phyloP scores from a whole-genome alignment of 1,140 invertebrate genomes.

The Atopsyche davidsoni region DNA sequence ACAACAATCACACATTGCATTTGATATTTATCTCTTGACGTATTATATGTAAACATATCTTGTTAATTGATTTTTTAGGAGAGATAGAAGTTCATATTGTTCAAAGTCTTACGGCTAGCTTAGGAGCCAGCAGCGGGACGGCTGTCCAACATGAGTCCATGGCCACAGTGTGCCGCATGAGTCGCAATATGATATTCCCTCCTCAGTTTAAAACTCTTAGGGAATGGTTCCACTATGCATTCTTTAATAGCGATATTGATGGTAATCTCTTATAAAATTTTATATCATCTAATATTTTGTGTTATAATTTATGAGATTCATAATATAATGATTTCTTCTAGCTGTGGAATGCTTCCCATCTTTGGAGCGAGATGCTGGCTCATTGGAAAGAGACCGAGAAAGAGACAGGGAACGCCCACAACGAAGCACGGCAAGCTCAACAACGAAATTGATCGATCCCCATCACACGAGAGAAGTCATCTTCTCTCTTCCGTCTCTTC shows the following conservation, averaged over 20 bases:
- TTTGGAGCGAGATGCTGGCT: conserved; percentile 61
- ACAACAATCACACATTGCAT: too few species aligned
- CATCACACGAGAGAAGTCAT: conserved; percentile 92
- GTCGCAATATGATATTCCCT: conserved; percentile 85
- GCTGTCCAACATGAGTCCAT: conserved; percentile 75
- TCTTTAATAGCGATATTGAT: conserved; percentile 88
- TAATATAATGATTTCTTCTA: conserved; percentile 37
- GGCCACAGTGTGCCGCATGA: conserved; percentile 88
- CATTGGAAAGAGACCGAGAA: conserved; percentile 31
- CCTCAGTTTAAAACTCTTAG: conserved; percentile 89
- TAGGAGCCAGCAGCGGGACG: conserved; percentile 64
- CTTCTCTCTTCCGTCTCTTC: conserved; percentile 87
- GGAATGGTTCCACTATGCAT: conserved; percentile 97
- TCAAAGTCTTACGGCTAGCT: conserved; percentile 80
- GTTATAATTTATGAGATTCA: conserved; percentile 13
- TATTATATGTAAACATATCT: neutral
- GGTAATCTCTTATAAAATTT: conserved; percentile 51
- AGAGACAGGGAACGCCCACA: conserved; percentile 25
- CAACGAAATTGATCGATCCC: conserved; percentile 65
- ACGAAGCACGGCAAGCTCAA: conserved; percentile 36
- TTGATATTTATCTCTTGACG: too few species aligned
- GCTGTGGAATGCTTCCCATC: conserved; percentile 86
- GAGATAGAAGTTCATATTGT: conserved; percentile 65
- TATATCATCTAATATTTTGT: conserved; percentile 8
- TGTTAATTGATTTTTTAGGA: conserved; percentile 28